phyloP scores from a whole-genome alignment of 2,797 vertebrate species.

The Enteromius anoplus region DNA sequence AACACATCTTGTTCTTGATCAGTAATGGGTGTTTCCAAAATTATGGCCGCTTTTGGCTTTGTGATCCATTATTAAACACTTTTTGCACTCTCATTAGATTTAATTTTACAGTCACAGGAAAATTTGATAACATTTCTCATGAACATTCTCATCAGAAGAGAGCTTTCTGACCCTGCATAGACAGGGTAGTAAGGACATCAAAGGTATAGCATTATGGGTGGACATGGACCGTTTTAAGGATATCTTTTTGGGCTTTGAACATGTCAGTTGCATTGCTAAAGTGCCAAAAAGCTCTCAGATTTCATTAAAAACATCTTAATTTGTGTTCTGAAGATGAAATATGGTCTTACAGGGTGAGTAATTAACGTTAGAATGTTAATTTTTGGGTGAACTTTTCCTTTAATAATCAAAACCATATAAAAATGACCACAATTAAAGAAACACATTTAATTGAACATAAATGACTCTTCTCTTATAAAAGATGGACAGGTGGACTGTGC shows the following conservation, averaged over 20 bases:
- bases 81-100: not conserved
- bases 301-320: not conserved
- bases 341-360: not conserved
- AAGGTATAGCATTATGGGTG: not conserved
- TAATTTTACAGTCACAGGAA: not conserved
- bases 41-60: not conserved
- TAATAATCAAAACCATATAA: not conserved
- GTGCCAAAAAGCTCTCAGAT: not conserved
- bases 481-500: slow-evolving; percentile 3
- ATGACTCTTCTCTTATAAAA: not conserved
- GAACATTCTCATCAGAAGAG: no score
- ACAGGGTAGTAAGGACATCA: not conserved
- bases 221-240: not conserved
- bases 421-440: not conserved
- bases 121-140: no score
- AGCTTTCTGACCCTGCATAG: not conserved
- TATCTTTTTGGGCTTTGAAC: not conserved
- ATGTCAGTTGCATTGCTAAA: not conserved
- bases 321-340: not conserved
- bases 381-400: not conserved
- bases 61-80: not conserved
- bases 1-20: not conserved
- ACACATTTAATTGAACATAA: not conserved
- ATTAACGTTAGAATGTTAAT: not conserved
- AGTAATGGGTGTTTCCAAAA: not conserved